Conservation (phyloP, 2,113 vertebrate species). For the Jaculus jaculus region DNA sequence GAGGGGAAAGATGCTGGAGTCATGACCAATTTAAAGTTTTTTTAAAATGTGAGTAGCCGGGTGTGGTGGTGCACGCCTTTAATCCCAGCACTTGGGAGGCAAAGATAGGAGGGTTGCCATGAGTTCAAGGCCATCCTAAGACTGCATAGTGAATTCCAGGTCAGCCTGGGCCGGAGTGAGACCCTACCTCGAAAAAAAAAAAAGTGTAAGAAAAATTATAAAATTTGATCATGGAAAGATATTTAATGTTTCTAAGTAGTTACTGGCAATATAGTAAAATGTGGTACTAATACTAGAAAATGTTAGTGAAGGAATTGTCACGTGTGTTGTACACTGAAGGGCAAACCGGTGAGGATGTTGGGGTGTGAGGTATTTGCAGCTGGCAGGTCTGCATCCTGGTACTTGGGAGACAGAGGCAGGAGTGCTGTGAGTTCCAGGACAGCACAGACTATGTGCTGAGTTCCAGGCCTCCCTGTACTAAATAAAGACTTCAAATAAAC, state of each 20-base stretch:
- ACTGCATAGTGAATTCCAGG: no score
- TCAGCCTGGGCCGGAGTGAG: no score
- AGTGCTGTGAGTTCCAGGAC: not conserved
- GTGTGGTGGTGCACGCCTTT: no score
- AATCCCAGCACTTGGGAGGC: no score
- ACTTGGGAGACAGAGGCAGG: no score
- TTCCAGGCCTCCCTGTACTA: not conserved
- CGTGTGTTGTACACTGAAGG: not conserved
- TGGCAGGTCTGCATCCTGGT: no score
- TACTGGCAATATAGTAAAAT: not conserved
- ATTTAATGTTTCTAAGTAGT: not conserved
- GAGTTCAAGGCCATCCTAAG: no score
- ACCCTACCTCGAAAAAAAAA: no score
- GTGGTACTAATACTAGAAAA: not conserved
- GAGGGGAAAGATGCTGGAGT: fast-evolving
- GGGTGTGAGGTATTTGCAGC: not conserved
- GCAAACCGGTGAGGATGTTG: not conserved
- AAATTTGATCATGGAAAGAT: not conserved
- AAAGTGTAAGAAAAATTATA: not conserved
- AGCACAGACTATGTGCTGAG: not conserved
- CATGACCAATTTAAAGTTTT: constrained; percentile 1
- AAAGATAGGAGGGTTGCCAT: no score
- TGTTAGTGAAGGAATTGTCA: not conserved
- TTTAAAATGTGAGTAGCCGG: no score
- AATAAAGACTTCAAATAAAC: not conserved